Conservation (phyloP, 2,888 invertebrate genomes). For the Hirtodrosophila cameraria region DNA sequence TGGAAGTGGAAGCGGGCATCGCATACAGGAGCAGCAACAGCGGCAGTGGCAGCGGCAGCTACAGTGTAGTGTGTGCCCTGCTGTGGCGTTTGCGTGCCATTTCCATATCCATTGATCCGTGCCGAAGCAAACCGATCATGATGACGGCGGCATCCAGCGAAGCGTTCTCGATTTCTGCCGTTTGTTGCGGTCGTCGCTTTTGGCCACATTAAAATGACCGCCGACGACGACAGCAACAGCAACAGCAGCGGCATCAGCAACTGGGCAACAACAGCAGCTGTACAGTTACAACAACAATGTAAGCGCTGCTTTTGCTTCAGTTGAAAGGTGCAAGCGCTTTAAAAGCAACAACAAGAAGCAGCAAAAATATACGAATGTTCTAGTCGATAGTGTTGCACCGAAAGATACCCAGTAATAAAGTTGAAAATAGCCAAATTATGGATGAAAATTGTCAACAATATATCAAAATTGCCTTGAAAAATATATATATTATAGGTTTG, state of each 20-base stretch:
- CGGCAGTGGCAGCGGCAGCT: not conserved
- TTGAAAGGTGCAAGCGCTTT: constrained; percentile 66
- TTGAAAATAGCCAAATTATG: no score
- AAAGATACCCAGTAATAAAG: no score
- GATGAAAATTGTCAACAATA: no score
- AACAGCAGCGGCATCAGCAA: constrained; percentile 5
- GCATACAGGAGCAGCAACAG: constrained; percentile 59
- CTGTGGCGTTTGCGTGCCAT: constrained; percentile 59
- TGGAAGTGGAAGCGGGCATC: constrained; percentile 47
- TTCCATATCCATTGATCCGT: constrained; percentile 81
- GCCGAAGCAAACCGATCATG: constrained; percentile 44
- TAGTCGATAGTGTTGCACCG: no score
- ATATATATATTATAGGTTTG: no score
- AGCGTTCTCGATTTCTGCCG: constrained; percentile 78
- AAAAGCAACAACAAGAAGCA: constrained; percentile 18
- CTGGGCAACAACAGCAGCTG: constrained; percentile 19
- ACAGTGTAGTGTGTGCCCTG: constrained; percentile 17
- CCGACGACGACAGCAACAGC: constrained; percentile 59
- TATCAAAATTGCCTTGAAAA: no score
- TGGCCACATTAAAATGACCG: constrained; percentile 81
- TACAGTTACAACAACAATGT: constrained; percentile 45
- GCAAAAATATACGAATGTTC: not conserved
- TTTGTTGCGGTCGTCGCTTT: constrained; percentile 75
- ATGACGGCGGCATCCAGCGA: constrained; percentile 65
- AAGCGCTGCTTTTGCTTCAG: constrained; percentile 54